phyloP scores from a whole-genome alignment of 2,888 invertebrate genomes.

The Polia nebulosa region DNA sequence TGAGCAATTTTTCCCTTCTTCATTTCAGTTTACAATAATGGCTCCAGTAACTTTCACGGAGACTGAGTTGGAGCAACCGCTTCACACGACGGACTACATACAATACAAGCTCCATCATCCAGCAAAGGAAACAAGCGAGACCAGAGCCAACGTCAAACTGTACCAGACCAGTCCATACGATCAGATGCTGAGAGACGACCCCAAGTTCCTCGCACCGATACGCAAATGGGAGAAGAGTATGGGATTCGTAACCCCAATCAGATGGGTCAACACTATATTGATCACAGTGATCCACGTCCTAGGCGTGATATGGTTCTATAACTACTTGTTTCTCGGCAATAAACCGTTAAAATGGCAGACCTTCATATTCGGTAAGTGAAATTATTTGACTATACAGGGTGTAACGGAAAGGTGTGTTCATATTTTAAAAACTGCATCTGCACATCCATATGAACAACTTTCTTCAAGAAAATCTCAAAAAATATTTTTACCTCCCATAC shows the following conservation, averaged over 20 bases:
- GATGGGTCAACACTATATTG: conserved; percentile 92
- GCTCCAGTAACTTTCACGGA: conserved; percentile 70
- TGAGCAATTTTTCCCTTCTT: conserved; percentile 22
- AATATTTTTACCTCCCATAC: too few relatives aligned
- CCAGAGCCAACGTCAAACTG: conserved; percentile 22
- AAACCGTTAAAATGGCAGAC: conserved; percentile 83
- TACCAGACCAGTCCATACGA: conserved; percentile 69
- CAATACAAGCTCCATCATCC: conserved; percentile 63
- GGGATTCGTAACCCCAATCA: conserved; percentile 91
- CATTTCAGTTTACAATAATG: conserved; percentile 71
- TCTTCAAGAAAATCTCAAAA: too few relatives aligned
- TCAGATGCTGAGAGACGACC: conserved; percentile 71
- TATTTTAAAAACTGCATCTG: too few relatives aligned
- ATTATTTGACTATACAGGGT: too few relatives aligned
- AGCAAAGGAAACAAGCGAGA: conserved; percentile 43
- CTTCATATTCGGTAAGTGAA: conserved; percentile 91
- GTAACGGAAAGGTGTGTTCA: too few relatives aligned
- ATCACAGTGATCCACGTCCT: conserved; percentile 86
- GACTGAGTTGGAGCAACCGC: conserved; percentile 64
- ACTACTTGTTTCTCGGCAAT: conserved; percentile 68
- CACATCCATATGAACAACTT: too few relatives aligned
- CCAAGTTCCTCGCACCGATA: conserved; percentile 71
- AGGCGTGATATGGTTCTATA: conserved; percentile 79
- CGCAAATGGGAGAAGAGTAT: conserved; percentile 81
- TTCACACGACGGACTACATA: conserved; percentile 49